Evolutionary conservation across 2,113 vertebrate genomes (phyloP).

Genomic region (Cebidichthys violaceus): DNA sequence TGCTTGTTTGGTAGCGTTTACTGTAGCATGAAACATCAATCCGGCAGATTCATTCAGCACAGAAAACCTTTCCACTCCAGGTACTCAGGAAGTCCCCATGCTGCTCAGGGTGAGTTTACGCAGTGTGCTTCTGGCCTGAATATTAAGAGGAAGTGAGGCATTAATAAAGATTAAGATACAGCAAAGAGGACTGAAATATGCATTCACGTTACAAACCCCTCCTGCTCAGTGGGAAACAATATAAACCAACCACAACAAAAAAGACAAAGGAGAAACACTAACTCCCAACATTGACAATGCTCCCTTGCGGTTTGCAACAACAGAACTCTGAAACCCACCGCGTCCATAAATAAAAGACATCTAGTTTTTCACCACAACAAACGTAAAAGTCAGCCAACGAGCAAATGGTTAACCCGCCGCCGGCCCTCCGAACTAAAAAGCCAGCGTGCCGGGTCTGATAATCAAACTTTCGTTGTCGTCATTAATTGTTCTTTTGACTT

Average conservation of each 20-base stretch:
- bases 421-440: conserved; percentile 19
- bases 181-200: neutral
- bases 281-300: neutral
- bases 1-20: neutral
- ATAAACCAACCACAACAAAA: neutral
- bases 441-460: neutral
- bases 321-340: conserved; percentile 4
- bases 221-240: conserved; percentile 12
- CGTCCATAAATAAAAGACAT: conserved; percentile 35
- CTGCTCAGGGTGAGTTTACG: conserved; percentile 30
- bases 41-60: conserved; percentile 14
- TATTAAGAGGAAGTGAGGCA: conserved; percentile 28
- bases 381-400: neutral
- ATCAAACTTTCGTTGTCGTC: conserved; percentile 15
- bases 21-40: neutral
- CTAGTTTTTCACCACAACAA: conserved; percentile 8
- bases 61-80: conserved; percentile 36
- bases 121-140: conserved; percentile 32
- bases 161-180: conserved; percentile 37
- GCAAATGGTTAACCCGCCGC: conserved; percentile 6
- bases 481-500: conserved; percentile 64
- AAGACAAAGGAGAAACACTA: conserved; percentile 8
- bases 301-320: conserved; percentile 6
- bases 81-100: conserved; percentile 12
- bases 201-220: conserved; percentile 8